These are phyloP conservation scores for Salminus brasiliensis DNA, from an alignment of 2,113 vertebrate species.

Conservation along the genomic window DNA sequence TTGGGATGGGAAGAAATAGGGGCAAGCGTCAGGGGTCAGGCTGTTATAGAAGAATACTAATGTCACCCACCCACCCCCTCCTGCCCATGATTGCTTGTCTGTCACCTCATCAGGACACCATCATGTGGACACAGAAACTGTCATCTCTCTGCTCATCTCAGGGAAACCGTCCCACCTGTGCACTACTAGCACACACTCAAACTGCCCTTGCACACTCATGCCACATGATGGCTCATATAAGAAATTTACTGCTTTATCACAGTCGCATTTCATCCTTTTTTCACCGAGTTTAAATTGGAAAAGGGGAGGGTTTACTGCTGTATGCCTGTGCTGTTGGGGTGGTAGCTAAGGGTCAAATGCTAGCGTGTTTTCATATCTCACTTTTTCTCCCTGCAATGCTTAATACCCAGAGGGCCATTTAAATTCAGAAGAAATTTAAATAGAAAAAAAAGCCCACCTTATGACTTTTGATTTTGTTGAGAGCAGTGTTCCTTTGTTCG, in stretches of 20 bases:
- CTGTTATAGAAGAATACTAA: constrained; percentile 55
- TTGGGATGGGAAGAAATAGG: constrained; percentile 25
- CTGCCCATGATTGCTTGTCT: constrained; percentile 26
- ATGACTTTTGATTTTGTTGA: not conserved
- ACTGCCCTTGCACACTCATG: constrained; percentile 20
- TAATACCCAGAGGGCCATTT: not conserved
- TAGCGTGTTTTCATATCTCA: not conserved
- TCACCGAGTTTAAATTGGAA: constrained; percentile 57
- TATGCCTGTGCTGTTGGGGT: not conserved
- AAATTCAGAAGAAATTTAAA: not conserved
- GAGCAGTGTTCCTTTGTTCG: not conserved
- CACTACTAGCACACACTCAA: not conserved
- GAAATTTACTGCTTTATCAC: constrained; percentile 60
- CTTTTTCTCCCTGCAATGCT: not conserved
- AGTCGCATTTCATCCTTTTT: constrained; percentile 58
- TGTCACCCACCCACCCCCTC: constrained; percentile 13
- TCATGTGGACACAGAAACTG: constrained; percentile 47
- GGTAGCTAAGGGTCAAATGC: not conserved
- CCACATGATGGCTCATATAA: constrained; percentile 57
- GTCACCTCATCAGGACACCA: constrained; percentile 40
- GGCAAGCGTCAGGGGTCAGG: constrained; percentile 47
- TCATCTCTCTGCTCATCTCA: constrained; percentile 20
- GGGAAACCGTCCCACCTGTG: constrained; percentile 13
- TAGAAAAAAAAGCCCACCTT: not conserved
- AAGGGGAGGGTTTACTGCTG: constrained; percentile 45